Base-by-base conservation (phyloP, 2,888 invertebrate species). In the Andrena flavipes region DNA sequence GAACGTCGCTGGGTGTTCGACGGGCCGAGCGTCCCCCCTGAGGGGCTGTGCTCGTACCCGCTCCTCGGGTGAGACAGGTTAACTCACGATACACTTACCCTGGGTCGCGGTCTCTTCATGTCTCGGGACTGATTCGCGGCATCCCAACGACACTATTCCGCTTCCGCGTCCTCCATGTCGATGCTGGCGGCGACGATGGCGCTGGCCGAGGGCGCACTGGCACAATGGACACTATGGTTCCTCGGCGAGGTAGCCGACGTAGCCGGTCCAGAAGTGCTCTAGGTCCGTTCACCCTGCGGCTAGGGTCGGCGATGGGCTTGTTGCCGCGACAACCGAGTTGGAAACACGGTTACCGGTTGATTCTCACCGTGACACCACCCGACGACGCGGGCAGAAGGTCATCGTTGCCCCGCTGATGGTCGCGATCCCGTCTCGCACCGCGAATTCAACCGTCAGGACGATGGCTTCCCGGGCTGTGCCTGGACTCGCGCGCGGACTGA, bases 401-500 rank as follows among this genome's bases (percentile, higher is more conserved):
- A 81, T 87, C 73, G 70, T 78, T 64, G 42, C 73, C 75, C 62
- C 74, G 20, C 67, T 59, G 69, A 62, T 60, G 49, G n/a, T 49
- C 68, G 49, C 75, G 70, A 33, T 54, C 80, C 30, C 68, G 69
- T 51, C 65, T 26, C 29, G 65, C 48, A 67, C 80, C 59, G 56
- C 64, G 69, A 20, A 20, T 20, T 23, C 56, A 63, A 42, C 42
- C 56, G 72, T 60, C 54, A 78, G 63, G 65, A 77, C 84, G 84
- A 76, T 78, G 82, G 76, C 80, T 82, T 42, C 42, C 42, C 86
- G 63, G 86, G 86, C 84, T 64, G 26, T 56, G 87, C 88, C 91
- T 89, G 90, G 90, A 87, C 90, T 91, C 89, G 90, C 89, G 91
- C 91, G 90, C 91, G 91, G 90, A 93, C 92, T 89, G 91, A 90